phyloP scores from a whole-genome alignment of 2,888 invertebrate species.

The Pachycephus smyrnensis region DNA sequence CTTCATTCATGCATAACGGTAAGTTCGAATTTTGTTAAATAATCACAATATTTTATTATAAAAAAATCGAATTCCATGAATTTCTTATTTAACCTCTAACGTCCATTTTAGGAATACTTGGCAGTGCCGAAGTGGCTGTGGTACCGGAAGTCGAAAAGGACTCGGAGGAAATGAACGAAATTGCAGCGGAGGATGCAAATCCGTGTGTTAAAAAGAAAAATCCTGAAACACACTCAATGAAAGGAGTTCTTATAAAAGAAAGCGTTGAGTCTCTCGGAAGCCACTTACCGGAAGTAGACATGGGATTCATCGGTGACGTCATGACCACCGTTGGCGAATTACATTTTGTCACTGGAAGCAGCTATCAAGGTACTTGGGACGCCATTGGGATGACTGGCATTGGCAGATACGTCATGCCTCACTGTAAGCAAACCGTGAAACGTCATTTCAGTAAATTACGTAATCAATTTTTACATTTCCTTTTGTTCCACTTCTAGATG shows the following conservation, averaged over 20 bases:
- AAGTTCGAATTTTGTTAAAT: not conserved
- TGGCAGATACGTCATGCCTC: conserved; percentile 73
- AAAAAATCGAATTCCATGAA: not conserved
- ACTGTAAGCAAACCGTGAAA: conserved; percentile 65
- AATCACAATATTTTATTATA: no score
- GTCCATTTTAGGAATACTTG: not conserved
- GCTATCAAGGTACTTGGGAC: conserved; percentile 74
- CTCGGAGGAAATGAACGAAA: not conserved
- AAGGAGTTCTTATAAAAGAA: not conserved
- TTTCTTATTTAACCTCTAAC: not conserved
- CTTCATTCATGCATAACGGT: not conserved
- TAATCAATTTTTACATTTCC: not conserved
- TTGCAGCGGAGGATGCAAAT: not conserved
- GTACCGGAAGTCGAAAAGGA: not conserved
- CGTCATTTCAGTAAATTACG: not conserved
- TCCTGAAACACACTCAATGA: not conserved
- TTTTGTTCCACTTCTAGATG: not conserved
- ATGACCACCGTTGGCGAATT: conserved; percentile 9
- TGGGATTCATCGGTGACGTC: conserved; percentile 28
- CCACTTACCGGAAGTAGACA: not conserved
- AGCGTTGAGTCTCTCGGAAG: not conserved
- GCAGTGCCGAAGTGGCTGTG: not conserved
- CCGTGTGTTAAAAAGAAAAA: not conserved
- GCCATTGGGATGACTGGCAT: conserved; percentile 72
- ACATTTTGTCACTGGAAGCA: conserved; percentile 70